Evolutionary conservation across 2,888 invertebrate genomes (phyloP), one percentile per base, ranked within the genome.

Genomic region (Machimus atricapillus): DNA sequence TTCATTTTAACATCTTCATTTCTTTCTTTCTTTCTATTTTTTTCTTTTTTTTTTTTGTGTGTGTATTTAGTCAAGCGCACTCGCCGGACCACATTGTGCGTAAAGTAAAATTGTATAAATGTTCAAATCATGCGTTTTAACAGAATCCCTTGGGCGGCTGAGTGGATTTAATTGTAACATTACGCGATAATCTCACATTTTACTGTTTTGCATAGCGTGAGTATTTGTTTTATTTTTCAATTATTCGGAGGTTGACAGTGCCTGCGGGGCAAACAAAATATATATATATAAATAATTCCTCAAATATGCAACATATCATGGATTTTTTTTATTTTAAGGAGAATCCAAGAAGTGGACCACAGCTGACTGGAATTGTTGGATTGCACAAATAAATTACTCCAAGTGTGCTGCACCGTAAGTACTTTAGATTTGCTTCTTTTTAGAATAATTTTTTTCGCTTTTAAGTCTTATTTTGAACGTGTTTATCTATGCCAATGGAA

Each of bases 241-340:
- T 37, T 79, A 37, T 66, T 82, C 82, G 82, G 82, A 82, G 82
- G 82, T 82, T 82, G 82, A 66, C 34, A 76, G 34, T 40, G 76
- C 40, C 19, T 76, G 76, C 8, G 34, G 23, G 66, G 23, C 19
- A 66, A 66, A 23, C 12, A 66, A 66, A 66, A 66, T 31, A 9
- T 23, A 23, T 66, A 52, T 52, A 52, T 52, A 27, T 66, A 66
- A 66, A 66, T 66, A 66, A 66, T 66, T 66, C 66, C 66, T 66
- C 23, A 66, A 66, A 66, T 66, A 66, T 66, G 66, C 66, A 66
- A 66, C 66, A 66, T 66, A 66, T 58, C 12, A 12, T 27, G 66
- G 19, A 27, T 12, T 23, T 43, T 46, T 46, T 46, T 46, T 46
- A 12, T n/a, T 8, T 37, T 37, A 37, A 34, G 76, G 76, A 76